Conservation (phyloP, 2,113 vertebrate genomes). For the Chloropsis cyanopogon region DNA sequence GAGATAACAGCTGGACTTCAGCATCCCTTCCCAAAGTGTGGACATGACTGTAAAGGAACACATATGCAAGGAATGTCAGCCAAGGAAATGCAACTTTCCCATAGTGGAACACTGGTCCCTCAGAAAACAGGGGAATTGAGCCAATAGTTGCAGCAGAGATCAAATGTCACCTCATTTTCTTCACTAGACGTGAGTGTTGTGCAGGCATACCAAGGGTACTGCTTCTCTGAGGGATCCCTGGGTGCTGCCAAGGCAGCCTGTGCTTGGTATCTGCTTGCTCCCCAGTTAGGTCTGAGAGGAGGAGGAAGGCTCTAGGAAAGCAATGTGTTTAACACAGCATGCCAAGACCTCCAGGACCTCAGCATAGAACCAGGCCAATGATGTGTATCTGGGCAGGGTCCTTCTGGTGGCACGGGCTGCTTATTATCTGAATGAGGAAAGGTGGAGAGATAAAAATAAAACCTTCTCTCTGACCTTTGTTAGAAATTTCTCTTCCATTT, state of each 20-base stretch:
- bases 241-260: background rate
- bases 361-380: background rate
- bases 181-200: background rate
- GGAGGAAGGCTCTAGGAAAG: background rate
- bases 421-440: background rate
- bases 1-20: background rate
- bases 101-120: background rate
- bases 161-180: background rate
- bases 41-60: background rate
- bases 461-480: background rate
- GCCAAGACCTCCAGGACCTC: background rate
- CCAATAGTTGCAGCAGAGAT: background rate
- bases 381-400: background rate
- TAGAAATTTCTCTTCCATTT: conserved; percentile 20
- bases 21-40: background rate
- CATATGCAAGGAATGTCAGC: background rate
- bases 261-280: background rate
- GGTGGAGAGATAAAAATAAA: conserved; percentile 12
- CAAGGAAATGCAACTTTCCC: background rate
- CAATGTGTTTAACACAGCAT: background rate
- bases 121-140: background rate
- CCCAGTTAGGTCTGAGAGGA: background rate
- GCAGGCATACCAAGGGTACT: background rate
- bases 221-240: background rate
- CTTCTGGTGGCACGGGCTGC: background rate